Conservation (phyloP, 2,113 vertebrate genomes). For the Alethe castanea region DNA sequence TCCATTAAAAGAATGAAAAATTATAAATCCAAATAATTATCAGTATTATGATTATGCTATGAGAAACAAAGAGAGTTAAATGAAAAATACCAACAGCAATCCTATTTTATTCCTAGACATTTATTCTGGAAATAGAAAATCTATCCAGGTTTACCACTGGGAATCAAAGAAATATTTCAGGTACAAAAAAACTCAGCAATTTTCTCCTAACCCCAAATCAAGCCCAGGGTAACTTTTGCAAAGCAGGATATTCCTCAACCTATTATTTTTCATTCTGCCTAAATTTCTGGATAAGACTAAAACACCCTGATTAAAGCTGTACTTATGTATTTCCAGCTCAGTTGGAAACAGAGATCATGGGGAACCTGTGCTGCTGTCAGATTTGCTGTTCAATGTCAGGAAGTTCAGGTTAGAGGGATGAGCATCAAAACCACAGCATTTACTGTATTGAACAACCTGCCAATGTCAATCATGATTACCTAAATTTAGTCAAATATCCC, state of each 20-base stretch:
- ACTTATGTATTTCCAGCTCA: neutral
- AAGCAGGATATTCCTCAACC: neutral
- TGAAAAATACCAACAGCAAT: neutral
- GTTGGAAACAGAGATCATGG: neutral
- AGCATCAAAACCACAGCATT: neutral
- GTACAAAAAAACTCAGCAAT: neutral
- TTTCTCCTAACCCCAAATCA: conserved; percentile 20
- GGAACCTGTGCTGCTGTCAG: neutral
- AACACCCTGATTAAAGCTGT: neutral
- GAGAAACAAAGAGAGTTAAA: neutral
- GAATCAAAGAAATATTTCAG: neutral
- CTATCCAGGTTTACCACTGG: neutral
- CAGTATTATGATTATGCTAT: neutral
- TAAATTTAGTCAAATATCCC: neutral
- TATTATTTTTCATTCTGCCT: conserved; percentile 15
- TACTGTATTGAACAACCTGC: neutral
- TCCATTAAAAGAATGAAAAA: neutral
- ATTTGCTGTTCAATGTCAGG: neutral
- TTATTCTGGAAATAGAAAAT: neutral
- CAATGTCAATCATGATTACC: neutral
- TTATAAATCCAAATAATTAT: neutral
- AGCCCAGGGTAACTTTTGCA: neutral
- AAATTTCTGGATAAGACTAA: neutral
- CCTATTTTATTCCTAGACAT: neutral
- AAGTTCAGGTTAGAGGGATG: neutral